A percentile compares a stretch with the other conserved stretches of the same genome.
These are phyloP conservation scores for Theodoxus fluviatilis DNA, from an alignment of 2,888 invertebrate genomes.

Conservation along the genomic window DNA sequence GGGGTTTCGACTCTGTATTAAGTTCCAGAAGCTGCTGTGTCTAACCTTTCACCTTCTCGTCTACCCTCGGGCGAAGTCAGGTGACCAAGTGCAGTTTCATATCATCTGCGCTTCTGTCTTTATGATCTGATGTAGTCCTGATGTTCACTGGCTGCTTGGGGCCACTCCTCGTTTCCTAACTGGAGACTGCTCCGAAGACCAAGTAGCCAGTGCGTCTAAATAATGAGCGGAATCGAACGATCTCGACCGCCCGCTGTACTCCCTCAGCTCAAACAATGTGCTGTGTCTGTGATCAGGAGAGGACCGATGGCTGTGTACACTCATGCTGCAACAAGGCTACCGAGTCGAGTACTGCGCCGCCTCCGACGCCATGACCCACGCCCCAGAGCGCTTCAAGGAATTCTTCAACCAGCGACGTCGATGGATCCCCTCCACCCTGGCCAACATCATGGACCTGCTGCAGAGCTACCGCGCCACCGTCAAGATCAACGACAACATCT, in stretches of 20 bases:
- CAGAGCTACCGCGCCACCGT: slow-evolving; percentile 89
- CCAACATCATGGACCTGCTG: slow-evolving; percentile 92
- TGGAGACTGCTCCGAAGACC: too few relatives aligned
- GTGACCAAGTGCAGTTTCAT: too few relatives aligned
- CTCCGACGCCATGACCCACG: slow-evolving; percentile 96
- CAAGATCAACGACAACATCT: slow-evolving; percentile 95
- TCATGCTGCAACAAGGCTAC: slow-evolving; percentile 93
- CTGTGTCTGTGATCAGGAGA: too few relatives aligned
- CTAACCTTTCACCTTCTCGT: too few relatives aligned
- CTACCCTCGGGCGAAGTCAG: too few relatives aligned
- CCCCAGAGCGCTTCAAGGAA: slow-evolving; percentile 92
- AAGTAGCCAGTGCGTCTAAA: too few relatives aligned
- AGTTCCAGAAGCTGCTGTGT: too few relatives aligned
- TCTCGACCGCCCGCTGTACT: too few relatives aligned
- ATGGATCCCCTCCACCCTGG: slow-evolving; percentile 98
- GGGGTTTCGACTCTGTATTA: too few relatives aligned
- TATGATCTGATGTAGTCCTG: neutral
- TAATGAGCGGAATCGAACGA: too few relatives aligned
- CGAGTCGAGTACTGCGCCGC: slow-evolving; percentile 98
- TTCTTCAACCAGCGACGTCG: slow-evolving; percentile 97
- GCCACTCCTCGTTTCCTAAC: neutral
- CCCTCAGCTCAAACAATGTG: too few relatives aligned
- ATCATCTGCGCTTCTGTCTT: neutral
- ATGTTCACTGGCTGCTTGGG: neutral
- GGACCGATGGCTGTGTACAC: slow-evolving; percentile 97